Conservation (phyloP, 2,888 invertebrate genomes). For the Lycia hirtaria region DNA sequence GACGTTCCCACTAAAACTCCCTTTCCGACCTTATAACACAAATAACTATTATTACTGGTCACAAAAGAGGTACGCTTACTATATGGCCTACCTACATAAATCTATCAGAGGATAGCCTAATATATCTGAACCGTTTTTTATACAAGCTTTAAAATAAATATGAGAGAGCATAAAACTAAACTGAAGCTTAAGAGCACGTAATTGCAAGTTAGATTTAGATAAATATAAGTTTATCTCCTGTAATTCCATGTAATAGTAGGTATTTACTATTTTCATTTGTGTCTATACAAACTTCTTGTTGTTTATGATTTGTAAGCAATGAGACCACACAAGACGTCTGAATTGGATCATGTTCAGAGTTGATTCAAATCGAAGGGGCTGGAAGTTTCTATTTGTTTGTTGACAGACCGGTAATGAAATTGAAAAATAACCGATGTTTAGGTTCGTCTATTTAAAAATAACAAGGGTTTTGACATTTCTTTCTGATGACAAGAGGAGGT, state of each 20-base stretch:
- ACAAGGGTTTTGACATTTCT: too few relatives aligned
- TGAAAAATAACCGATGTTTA: neutral
- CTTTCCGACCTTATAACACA: too few relatives aligned
- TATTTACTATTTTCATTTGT: slow-evolving; percentile 34
- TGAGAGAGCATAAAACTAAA: slow-evolving; percentile 36
- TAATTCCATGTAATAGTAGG: slow-evolving; percentile 40
- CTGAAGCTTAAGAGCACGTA: slow-evolving; percentile 38
- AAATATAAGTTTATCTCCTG: slow-evolving; percentile 30
- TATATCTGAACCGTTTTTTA: slow-evolving; percentile 6
- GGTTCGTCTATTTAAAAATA: too few relatives aligned
- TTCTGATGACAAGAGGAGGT: neutral
- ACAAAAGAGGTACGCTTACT: neutral
- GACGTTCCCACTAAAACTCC: too few relatives aligned
- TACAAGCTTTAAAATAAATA: slow-evolving; percentile 25
- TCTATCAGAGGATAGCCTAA: neutral
- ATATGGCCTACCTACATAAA: neutral
- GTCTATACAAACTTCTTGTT: slow-evolving; percentile 33
- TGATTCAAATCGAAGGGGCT: neutral
- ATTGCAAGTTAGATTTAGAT: slow-evolving; percentile 35
- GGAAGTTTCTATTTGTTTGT: slow-evolving; percentile 5
- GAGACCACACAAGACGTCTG: slow-evolving; percentile 39
- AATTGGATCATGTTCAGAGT: slow-evolving; percentile 5
- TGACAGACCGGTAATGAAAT: neutral
- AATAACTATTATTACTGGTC: too few relatives aligned
- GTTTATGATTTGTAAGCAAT: slow-evolving; percentile 36